A percentile compares a stretch with the other conserved stretches of the same genome.
phyloP scores from a whole-genome alignment of 2,113 vertebrate species.

The Turdus rufiventris region DNA sequence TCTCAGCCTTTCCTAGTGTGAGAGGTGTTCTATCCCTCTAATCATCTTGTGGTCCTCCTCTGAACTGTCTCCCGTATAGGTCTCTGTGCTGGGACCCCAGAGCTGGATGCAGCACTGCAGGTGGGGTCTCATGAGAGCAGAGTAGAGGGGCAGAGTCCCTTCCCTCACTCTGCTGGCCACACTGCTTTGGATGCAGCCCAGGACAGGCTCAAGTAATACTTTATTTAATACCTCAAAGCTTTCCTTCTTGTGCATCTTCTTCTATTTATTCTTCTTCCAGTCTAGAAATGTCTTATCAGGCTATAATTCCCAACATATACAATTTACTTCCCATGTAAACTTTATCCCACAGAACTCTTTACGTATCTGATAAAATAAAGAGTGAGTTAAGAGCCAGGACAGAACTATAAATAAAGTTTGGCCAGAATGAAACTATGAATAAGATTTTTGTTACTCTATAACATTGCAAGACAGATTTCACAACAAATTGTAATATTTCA shows the following conservation, averaged over 20 bases:
- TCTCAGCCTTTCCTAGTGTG: background rate
- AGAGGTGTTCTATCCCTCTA: background rate
- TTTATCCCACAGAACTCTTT: background rate
- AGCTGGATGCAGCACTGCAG: background rate
- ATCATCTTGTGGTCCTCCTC: background rate
- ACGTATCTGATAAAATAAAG: background rate
- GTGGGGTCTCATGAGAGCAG: background rate
- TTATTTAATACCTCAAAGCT: background rate
- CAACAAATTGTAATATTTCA: conserved; percentile 3
- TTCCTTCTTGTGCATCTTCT: background rate
- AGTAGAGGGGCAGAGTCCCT: background rate
- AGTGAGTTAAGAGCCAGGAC: background rate
- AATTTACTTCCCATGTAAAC: background rate
- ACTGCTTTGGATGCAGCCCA: background rate
- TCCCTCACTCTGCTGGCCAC: accelerated
- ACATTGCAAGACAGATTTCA: background rate
- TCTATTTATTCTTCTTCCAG: background rate
- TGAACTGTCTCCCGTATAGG: background rate
- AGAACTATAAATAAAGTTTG: background rate
- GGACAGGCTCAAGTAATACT: background rate
- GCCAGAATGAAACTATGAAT: background rate
- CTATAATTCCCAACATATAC: background rate
- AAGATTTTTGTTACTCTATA: background rate
- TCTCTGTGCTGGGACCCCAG: background rate
- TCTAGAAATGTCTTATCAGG: background rate